Percentiles rank a stretch among this genome's conserved stretches.
These are phyloP conservation scores for Silurus meridionalis DNA, from an alignment of 2,113 vertebrate species.

Conservation along the genomic window DNA sequence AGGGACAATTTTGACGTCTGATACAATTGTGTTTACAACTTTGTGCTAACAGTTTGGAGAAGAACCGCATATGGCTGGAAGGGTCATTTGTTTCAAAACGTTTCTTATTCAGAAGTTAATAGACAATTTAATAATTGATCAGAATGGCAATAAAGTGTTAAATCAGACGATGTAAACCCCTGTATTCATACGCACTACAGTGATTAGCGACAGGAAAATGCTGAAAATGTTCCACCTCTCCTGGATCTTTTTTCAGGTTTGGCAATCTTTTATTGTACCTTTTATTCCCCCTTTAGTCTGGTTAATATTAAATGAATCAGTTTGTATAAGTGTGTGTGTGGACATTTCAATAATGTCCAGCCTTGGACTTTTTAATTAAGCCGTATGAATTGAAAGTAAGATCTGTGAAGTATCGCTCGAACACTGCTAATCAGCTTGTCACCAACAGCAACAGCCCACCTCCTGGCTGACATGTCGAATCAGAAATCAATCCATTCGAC, in stretches of 20 bases:
- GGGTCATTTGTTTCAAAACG: too few relatives aligned
- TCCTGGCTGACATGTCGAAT: conserved; percentile 37
- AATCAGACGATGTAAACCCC: too few relatives aligned
- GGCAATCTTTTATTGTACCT: not conserved
- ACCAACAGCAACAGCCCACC: conserved; percentile 8
- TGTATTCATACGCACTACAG: too few relatives aligned
- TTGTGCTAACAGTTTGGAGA: too few relatives aligned
- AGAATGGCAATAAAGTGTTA: too few relatives aligned
- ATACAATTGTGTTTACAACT: too few relatives aligned
- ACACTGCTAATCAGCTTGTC: not conserved
- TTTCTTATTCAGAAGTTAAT: too few relatives aligned
- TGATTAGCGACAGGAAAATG: not conserved
- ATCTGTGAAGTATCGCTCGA: not conserved
- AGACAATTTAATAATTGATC: too few relatives aligned
- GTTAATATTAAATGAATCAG: not conserved
- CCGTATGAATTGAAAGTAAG: not conserved
- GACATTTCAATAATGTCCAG: not conserved
- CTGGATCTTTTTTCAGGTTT: not conserved
- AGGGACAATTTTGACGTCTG: too few relatives aligned
- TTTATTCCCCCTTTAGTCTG: not conserved
- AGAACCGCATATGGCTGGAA: too few relatives aligned
- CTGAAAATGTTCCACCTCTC: not conserved
- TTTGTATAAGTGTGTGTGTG: conserved; percentile 1
- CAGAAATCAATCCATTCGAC: conserved; percentile 58
- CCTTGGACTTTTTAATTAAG: conserved; percentile 3